phyloP scores from a whole-genome alignment of 2,888 invertebrate genomes.

The Drosophila niveifrons region DNA sequence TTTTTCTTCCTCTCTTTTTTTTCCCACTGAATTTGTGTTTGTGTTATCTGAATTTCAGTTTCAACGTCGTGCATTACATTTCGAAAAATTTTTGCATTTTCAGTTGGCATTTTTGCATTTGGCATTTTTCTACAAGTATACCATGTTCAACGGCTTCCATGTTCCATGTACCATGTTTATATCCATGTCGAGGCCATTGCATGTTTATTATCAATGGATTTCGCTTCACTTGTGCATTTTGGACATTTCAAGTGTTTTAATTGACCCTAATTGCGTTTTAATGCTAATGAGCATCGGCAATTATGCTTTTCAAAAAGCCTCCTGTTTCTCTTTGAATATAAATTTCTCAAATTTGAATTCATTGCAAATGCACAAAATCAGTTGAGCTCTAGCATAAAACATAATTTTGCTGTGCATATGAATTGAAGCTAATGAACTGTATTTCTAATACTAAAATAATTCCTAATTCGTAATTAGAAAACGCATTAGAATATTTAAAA shows the following conservation, averaged over 20 bases:
- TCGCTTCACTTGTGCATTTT: constrained; percentile 25
- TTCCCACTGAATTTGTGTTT: neutral
- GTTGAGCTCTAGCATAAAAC: neutral
- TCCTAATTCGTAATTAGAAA: no score
- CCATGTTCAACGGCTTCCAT: neutral
- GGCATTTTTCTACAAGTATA: constrained; percentile 22
- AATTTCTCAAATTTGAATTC: constrained; percentile 25
- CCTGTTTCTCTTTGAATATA: constrained; percentile 1
- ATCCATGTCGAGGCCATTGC: constrained; percentile 47
- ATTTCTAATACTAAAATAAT: no score
- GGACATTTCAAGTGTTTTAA: constrained; percentile 51
- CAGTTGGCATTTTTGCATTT: constrained; percentile 24
- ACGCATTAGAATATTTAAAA: no score
- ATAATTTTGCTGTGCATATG: no score
- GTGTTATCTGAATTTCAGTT: constrained; percentile 20
- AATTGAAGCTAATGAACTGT: no score
- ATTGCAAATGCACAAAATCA: constrained; percentile 10
- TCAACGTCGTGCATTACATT: constrained; percentile 18
- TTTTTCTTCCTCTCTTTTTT: neutral
- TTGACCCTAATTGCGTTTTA: constrained; percentile 63
- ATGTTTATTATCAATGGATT: constrained; percentile 61
- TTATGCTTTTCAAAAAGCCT: constrained; percentile 2
- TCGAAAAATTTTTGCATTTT: constrained; percentile 19
- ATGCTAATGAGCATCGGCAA: constrained; percentile 53
- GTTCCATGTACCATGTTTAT: neutral